These are phyloP conservation scores for Hemicordylus capensis DNA, from an alignment of 2,113 vertebrate species.

Conservation along the genomic window DNA sequence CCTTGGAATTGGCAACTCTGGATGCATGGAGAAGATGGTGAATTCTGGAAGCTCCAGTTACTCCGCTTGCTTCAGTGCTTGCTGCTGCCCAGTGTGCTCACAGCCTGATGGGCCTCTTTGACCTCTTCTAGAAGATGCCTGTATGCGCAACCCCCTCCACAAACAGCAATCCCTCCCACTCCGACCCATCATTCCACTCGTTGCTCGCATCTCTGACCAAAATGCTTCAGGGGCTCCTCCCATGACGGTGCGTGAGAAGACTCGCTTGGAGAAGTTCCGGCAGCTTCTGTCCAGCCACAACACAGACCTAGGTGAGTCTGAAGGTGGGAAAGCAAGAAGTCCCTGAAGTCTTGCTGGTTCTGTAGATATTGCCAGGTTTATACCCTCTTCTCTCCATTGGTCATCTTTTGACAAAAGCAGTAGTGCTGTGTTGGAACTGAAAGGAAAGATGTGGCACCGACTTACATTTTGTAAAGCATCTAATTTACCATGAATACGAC, in stretches of 20 bases:
- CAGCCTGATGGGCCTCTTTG: slow-evolving; percentile 10
- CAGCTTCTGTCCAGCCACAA: slow-evolving; percentile 91
- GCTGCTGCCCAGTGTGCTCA: neutral
- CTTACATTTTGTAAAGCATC: neutral
- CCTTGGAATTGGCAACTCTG: neutral
- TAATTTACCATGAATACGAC: no score
- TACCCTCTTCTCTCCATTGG: neutral
- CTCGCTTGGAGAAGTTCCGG: slow-evolving; percentile 92
- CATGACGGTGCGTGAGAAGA: slow-evolving; percentile 95
- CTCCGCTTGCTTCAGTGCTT: neutral
- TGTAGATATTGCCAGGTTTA: neutral
- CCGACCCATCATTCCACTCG: slow-evolving; percentile 91
- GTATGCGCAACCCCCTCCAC: slow-evolving; percentile 83
- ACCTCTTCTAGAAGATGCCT: slow-evolving; percentile 70
- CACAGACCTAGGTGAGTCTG: slow-evolving; percentile 90
- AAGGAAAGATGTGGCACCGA: neutral
- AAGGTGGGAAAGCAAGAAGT: neutral
- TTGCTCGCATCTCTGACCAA: slow-evolving; percentile 97
- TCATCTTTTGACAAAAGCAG: neutral
- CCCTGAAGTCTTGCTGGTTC: neutral
- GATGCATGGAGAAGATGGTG: neutral
- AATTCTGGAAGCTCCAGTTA: neutral
- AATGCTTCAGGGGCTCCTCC: slow-evolving; percentile 94
- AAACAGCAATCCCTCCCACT: slow-evolving; percentile 93
- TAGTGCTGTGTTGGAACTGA: neutral